Base-by-base conservation (phyloP, 1,140 invertebrate genomes). In the Drosophila paulistorum region DNA sequence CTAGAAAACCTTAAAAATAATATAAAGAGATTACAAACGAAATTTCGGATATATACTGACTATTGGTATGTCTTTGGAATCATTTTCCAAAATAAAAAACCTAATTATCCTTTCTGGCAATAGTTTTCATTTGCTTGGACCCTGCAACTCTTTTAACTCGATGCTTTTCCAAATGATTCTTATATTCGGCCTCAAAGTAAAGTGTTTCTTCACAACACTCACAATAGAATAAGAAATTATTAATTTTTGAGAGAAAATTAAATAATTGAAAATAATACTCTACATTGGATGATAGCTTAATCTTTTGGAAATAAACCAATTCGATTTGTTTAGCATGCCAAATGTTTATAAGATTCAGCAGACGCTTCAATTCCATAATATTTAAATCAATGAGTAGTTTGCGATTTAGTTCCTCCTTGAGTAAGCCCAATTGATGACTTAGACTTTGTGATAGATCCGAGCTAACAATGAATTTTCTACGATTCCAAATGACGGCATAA, bases 301-400 rank as follows among this genome's bases (percentile, higher is more conserved):
- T 9, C 23, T 83, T 83, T 9, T 57, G 51, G 1, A 79, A 74
- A 13, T 59, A 62, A 48, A 78, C 74, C 1, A 72, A 64, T 9
- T 79, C 65, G 3, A 73, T 62, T 6, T 62, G 71, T 0, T 78
- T 11, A 7, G 60, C 20, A 54, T 84, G 65, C 90, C 90, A 91
- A 1, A 42, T 7, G 1, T 65, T 65, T 10, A 91, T 69, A 13
- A 81, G 65, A 66, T 90, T 91, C 7, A 90, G n/a, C 35, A 91
- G 75, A 3, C 82, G 77, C 65, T 91, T 91, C 0, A 74, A 2
- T 13, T 91, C 90, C 1, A 3, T 20, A 0, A 66, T n/a, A 1
- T 48, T 62, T 1, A 91, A 59, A 2, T 69, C 35, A 2, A 55
- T 39, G 7, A 30, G 23, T 7, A 90, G 54, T 7, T n/a, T 6